Conservation (phyloP, 2,888 invertebrate species). For the Melolontha melolontha region DNA sequence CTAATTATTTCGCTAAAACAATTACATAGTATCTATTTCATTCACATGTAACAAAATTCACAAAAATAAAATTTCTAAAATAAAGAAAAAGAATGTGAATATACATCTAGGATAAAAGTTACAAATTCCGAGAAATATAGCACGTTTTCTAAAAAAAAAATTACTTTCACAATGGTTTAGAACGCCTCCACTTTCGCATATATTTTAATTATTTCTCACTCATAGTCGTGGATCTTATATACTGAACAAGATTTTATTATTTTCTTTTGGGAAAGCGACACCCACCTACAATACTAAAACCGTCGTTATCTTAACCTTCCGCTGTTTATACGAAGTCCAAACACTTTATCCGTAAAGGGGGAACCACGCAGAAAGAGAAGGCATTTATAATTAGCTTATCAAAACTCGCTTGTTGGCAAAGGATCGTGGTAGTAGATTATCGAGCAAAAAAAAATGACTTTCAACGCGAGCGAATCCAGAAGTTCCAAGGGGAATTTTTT, state of each 20-base stretch:
- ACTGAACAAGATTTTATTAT: slow-evolving; percentile 1
- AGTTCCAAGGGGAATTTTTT: slow-evolving; percentile 6
- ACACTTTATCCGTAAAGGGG: background rate
- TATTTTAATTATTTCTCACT: too few species aligned
- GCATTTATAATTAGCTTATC: slow-evolving; percentile 37
- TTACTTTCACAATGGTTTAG: too few species aligned
- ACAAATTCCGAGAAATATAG: too few species aligned
- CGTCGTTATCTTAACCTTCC: too few species aligned
- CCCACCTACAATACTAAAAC: background rate
- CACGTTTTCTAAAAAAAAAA: too few species aligned
- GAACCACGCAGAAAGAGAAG: slow-evolving; percentile 6
- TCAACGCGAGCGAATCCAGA: slow-evolving; percentile 14
- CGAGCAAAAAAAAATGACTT: slow-evolving; percentile 15
- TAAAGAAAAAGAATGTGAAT: too few species aligned
- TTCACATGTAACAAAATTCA: too few species aligned
- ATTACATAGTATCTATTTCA: too few species aligned
- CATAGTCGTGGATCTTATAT: background rate
- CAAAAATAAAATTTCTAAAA: too few species aligned
- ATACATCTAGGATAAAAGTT: too few species aligned
- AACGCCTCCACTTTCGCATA: too few species aligned
- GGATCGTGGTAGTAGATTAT: background rate
- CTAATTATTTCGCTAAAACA: too few species aligned
- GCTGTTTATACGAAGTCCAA: slow-evolving; percentile 1
- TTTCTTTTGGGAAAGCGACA: background rate
- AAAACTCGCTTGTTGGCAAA: slow-evolving; percentile 27